A percentile compares a stretch with the other conserved stretches of the same genome.
Evolutionary conservation across 2,797 vertebrate genomes (phyloP).

Genomic region (Smutsia temminckii): DNA sequence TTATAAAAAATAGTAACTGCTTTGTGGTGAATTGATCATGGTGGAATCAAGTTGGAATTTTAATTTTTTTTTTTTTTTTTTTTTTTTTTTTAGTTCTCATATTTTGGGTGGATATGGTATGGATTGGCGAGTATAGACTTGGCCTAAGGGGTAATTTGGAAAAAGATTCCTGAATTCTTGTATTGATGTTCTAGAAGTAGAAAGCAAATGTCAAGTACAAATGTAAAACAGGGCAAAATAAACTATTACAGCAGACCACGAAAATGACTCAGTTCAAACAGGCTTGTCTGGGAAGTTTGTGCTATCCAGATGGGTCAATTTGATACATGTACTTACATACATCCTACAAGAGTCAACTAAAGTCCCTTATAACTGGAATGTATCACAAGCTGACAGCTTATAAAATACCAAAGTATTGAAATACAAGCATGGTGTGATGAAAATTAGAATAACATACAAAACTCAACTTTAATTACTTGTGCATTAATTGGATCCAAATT

Average conservation of each 20-base stretch:
- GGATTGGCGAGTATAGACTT: not conserved
- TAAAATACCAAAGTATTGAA: constrained; percentile 72
- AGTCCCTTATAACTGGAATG: constrained; percentile 76
- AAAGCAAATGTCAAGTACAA: constrained; percentile 77
- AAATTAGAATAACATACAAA: constrained; percentile 76
- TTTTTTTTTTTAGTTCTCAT: not conserved
- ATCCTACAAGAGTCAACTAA: constrained; percentile 72
- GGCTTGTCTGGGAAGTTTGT: constrained; percentile 76
- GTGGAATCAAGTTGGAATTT: not conserved
- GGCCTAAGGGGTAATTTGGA: constrained; percentile 19
- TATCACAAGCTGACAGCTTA: constrained; percentile 79
- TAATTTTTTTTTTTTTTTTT: constrained; percentile 32
- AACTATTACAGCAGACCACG: constrained; percentile 69
- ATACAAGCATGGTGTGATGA: constrained; percentile 65
- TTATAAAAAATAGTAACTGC: not conserved
- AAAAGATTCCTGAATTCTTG: constrained; percentile 57
- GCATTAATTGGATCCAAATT: constrained; percentile 73
- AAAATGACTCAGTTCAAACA: constrained; percentile 69
- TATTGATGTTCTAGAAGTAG: constrained; percentile 70
- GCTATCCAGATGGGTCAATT: constrained; percentile 80
- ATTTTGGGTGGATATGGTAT: not conserved
- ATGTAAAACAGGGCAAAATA: constrained; percentile 75
- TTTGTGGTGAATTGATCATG: not conserved
- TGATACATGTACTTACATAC: constrained; percentile 77
- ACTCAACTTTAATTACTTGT: constrained; percentile 72